phyloP scores from a whole-genome alignment of 2,113 vertebrate genomes.

The Muscicapa adusta region DNA sequence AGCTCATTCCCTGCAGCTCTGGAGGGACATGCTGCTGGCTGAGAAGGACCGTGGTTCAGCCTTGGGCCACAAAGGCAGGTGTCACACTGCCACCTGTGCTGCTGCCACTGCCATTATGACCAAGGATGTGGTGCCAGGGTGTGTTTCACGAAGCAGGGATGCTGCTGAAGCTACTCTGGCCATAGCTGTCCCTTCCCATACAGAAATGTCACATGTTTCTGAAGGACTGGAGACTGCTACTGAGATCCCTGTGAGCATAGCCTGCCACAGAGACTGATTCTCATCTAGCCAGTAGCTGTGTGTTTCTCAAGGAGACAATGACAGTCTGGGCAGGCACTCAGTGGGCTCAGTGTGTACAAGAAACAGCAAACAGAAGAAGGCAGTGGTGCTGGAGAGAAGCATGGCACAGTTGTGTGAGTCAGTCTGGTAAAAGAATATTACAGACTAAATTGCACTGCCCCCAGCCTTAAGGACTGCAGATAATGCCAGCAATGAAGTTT shows the following conservation, averaged over 20 bases:
- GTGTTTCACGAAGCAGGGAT: neutral
- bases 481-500: neutral
- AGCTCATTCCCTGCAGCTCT: neutral
- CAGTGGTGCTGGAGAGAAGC: neutral
- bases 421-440: neutral
- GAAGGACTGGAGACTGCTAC: neutral
- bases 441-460: neutral
- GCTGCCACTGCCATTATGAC: neutral
- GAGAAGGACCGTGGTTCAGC: neutral
- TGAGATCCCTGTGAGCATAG: neutral
- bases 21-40: accelerated
- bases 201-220: accelerated
- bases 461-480: neutral
- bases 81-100: neutral
- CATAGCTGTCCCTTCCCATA: neutral
- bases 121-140: too few species aligned
- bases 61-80: neutral
- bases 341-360: neutral
- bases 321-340: neutral
- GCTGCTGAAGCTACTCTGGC: accelerated
- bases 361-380: neutral
- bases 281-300: neutral
- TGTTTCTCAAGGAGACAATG: neutral
- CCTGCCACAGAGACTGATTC: neutral
- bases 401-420: neutral